Base-by-base conservation (phyloP, 2,113 vertebrate genomes). In the Gobiocypris rarus region DNA sequence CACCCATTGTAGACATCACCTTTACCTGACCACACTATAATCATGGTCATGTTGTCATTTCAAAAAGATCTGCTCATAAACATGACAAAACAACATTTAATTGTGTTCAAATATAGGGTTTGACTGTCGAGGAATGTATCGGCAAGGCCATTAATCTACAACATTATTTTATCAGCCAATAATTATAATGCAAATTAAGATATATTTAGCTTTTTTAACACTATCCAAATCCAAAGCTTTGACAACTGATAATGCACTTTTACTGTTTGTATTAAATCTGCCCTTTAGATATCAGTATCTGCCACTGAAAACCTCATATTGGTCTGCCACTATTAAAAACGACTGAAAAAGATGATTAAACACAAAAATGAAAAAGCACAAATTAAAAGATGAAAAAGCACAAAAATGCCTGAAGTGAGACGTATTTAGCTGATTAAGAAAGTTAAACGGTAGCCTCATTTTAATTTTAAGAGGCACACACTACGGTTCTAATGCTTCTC, bases 401-500 rank as follows among this genome's bases (percentile, higher is more conserved):
- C 6, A 48, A 65, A 83, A 82, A 63, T 28, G 58, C 69, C 76
- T 65, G 81, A 77, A 77, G 80, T 22, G 73, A 74, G 63, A 22
- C 89, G 91, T 83, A 83, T 83, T 92, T 92, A 90, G 90, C 87
- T 92, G 89, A 89, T 89, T 90, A 90, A 86, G 91, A 85, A 86
- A 90, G 86, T 92, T 91, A 92, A 92, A 93, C 92, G 89, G 91
- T 91, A 92, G 91, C 91, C 90, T 91, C 90, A 85, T 81, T 83
- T 87, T 73, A 78, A 80, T 87, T 90, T 86, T 86, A 89, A 82
- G 52, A 82, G 79, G 88, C 92, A 91, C 90, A 89, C 91, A 91
- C 91, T 93, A 89, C 91, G 82, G 88, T 92, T 93, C 93, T 91
- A 93, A 93, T 94, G 91, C 91, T 84, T 92, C 90, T 93, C 88